Evolutionary conservation across 2,113 vertebrate genomes (phyloP), one percentile per base, ranked within the genome.

Genomic region (Panthera tigris): DNA sequence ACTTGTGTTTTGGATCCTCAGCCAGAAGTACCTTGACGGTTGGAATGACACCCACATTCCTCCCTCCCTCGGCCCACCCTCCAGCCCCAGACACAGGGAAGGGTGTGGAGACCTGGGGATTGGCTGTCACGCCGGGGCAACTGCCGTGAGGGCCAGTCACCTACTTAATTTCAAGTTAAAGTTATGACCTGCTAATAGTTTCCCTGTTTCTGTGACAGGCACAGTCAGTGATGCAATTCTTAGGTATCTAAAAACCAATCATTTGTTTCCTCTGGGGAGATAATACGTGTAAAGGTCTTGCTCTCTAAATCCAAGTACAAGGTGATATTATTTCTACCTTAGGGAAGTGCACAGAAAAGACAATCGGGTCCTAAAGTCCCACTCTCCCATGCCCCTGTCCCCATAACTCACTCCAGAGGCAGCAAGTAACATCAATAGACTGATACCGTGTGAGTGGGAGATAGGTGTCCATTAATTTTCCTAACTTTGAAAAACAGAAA

Each of bases 401-500:
- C 33, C 52, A 41, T 31, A 31, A 48, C 33, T 27, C 27, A n/a
- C 36, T 89, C 19, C 65, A 66, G 65, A 33, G 66, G 7, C 41
- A 81, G 36, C 29, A 55, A 71, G 69, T n/a, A 86, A 91, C 91
- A 55, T 57, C 36, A 63, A 48, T 1, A 86, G 63, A 65, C 57
- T 29, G 68, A n/a, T 55, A 25, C 0, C n/a, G 12, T 13, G 8
- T 55, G 41, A 33, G 41, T 7, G 27, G 5, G 10, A 2, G 63
- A 39, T 10, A 79, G n/a, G 14, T 19, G 76, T 45, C 89, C 41
- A n/a, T 94, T 74, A 79, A 69, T 66, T 94, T 76, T 65, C 93
- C 87, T 2, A 0, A 63, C 52, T 95, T 83, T 29, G 76, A 81
- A 76, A 63, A 95, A 45, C 52, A 80, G 65, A 63, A 92, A 96